A percentile compares a stretch with the other conserved stretches of the same genome.
phyloP scores from a whole-genome alignment of 2,888 invertebrate genomes.

The Exocentrus adspersus region DNA sequence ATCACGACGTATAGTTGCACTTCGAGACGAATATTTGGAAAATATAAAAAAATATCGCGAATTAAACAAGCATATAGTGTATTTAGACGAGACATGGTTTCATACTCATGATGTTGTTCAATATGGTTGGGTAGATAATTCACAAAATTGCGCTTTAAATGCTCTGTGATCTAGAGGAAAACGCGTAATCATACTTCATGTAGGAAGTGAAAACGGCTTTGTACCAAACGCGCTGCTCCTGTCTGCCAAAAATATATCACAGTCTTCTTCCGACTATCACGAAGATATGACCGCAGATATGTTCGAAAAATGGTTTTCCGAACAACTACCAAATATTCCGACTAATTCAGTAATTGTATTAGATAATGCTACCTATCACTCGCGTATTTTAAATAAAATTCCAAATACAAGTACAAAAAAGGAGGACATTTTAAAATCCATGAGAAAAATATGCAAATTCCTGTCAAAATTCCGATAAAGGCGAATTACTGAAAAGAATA shows the following conservation, averaged over 20 bases:
- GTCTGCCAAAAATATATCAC: constrained; percentile 35
- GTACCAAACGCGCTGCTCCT: constrained; percentile 33
- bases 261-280: constrained; percentile 35
- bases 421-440: constrained; percentile 15
- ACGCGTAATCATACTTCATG: constrained; percentile 40
- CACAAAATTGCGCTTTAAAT: constrained; percentile 30
- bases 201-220: constrained; percentile 38
- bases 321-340: constrained; percentile 32
- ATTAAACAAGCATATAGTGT: constrained; percentile 26
- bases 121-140: constrained; percentile 38
- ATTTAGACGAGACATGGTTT: constrained; percentile 45
- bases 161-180: constrained; percentile 36
- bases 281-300: constrained; percentile 37
- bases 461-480: constrained; percentile 7
- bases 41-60: constrained; percentile 12
- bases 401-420: constrained; percentile 20
- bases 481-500: constrained; percentile 14
- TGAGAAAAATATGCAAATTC: not conserved
- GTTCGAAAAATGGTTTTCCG: constrained; percentile 38
- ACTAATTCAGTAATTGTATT: constrained; percentile 38
- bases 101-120: constrained; percentile 39
- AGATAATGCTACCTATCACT: constrained; percentile 38
- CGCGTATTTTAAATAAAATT: constrained; percentile 15
- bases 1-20: not conserved
- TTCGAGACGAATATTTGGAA: not conserved